Conservation (phyloP, 2,797 vertebrate genomes). For the Hemibagrus guttatus region DNA sequence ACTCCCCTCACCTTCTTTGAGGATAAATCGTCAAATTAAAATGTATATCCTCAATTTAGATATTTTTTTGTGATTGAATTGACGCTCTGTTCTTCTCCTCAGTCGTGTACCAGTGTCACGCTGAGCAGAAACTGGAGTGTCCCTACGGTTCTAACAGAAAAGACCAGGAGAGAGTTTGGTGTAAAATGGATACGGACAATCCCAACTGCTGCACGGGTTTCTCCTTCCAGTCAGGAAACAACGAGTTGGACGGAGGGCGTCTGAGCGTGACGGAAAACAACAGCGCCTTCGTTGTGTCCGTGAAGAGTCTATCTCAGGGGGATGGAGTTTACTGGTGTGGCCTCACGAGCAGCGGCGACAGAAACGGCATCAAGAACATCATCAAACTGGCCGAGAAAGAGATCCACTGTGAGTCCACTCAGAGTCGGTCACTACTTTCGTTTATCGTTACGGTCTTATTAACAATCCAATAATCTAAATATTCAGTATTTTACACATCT, state of each 20-base stretch:
- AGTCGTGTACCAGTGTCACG: constrained; percentile 49
- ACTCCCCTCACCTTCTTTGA: too few species aligned
- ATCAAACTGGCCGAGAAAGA: constrained; percentile 65
- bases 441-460: not conserved
- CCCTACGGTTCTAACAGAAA: constrained; percentile 42
- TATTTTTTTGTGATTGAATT: too few species aligned
- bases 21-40: too few species aligned
- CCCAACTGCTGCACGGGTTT: constrained; percentile 62
- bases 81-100: constrained; percentile 11
- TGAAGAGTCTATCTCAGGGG: constrained; percentile 37
- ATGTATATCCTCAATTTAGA: too few species aligned
- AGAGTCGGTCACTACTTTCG: not conserved
- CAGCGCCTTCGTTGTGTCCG: constrained; percentile 54
- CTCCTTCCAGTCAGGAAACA: constrained; percentile 13
- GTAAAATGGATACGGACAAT: constrained; percentile 52
- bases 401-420: constrained; percentile 56
- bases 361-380: constrained; percentile 44
- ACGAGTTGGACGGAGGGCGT: not conserved
- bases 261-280: constrained; percentile 52
- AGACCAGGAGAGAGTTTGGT: constrained; percentile 59
- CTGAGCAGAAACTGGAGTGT: constrained; percentile 56
- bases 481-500: not conserved
- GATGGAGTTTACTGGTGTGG: constrained; percentile 69
- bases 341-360: too few species aligned
- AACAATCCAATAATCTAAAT: not conserved